Evolutionary conservation across 2,113 vertebrate species (phyloP).

Genomic region (Centropus unirufus): DNA sequence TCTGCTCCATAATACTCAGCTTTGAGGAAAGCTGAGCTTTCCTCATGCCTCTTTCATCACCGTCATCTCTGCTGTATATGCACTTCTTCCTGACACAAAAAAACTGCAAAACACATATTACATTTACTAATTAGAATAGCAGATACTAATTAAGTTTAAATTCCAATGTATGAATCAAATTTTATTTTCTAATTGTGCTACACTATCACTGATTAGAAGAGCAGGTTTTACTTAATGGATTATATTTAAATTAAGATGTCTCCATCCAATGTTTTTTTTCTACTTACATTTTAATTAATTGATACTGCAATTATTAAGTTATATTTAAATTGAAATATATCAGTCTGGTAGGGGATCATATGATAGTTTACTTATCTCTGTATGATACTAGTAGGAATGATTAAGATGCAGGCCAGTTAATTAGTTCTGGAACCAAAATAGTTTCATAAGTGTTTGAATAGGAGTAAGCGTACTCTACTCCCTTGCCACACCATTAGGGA

Average conservation of each 20-base stretch:
- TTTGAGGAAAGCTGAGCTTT: neutral
- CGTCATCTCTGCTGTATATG: neutral
- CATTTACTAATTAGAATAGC: conserved; percentile 70
- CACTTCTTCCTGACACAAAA: conserved; percentile 33
- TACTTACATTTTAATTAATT: conserved; percentile 70
- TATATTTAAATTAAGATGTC: conserved; percentile 71
- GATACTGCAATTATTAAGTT: conserved; percentile 62
- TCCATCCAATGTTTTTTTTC: conserved; percentile 54
- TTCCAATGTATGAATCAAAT: conserved; percentile 73
- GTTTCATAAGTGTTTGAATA: conserved; percentile 36
- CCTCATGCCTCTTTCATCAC: neutral
- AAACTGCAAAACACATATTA: conserved; percentile 3
- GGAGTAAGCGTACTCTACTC: neutral
- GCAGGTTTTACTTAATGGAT: conserved; percentile 74
- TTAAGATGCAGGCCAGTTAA: conserved; percentile 53
- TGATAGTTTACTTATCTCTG: conserved; percentile 28
- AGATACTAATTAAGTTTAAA: conserved; percentile 70
- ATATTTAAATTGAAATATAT: conserved; percentile 60
- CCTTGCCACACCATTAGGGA: conserved; percentile 6
- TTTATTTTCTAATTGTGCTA: conserved; percentile 76
- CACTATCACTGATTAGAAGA: conserved; percentile 74
- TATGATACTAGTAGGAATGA: conserved; percentile 33
- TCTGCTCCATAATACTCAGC: neutral
- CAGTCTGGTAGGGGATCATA: conserved; percentile 33
- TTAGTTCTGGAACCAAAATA: conserved; percentile 41